Evolutionary conservation across 2,113 vertebrate genomes (phyloP).

Genomic region (Corythornis madagascariensis): DNA sequence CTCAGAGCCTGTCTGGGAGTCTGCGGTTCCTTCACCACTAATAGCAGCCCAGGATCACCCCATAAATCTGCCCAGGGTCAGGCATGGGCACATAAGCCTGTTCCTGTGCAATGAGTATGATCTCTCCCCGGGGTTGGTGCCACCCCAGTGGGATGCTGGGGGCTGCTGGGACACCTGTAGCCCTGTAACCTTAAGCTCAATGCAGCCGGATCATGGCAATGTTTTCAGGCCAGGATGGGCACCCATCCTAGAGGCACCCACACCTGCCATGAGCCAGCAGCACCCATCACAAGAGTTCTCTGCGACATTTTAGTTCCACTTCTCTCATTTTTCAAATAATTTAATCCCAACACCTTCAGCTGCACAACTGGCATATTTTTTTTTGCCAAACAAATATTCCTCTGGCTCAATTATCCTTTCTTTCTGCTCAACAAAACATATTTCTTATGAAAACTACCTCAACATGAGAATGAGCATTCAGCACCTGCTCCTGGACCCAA

Average conservation of each 20-base stretch:
- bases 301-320: neutral
- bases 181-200: neutral
- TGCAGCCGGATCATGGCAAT: accelerated
- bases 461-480: neutral
- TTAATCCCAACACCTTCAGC: neutral
- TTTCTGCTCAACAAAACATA: neutral
- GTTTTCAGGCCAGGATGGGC: neutral
- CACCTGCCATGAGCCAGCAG: neutral
- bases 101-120: neutral
- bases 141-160: neutral
- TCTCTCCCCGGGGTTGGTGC: neutral
- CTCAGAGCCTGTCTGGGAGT: conserved; percentile 22
- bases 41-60: conserved; percentile 41
- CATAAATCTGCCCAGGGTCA: neutral
- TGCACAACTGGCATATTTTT: neutral
- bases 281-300: neutral
- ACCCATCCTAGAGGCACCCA: neutral
- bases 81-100: neutral
- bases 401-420: neutral
- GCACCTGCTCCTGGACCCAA: neutral
- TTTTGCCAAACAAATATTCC: neutral
- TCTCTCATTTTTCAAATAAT: neutral
- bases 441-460: neutral
- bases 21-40: conserved; percentile 52
- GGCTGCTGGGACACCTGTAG: accelerated